Evolutionary conservation across 2,888 invertebrate species (phyloP).

Genomic region (Apamea sordens): DNA sequence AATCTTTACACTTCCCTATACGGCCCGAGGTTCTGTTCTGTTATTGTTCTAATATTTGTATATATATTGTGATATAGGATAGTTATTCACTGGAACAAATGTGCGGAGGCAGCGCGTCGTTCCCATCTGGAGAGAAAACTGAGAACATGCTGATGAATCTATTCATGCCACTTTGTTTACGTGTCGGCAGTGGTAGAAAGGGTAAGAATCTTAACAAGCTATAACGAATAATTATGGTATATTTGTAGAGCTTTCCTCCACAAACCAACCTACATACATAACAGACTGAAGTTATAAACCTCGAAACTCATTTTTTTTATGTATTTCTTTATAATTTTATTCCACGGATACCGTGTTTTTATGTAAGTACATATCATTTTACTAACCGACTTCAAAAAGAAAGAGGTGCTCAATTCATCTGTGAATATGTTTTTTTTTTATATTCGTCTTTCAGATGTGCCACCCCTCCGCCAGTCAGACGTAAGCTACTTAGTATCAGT

Average conservation of each 20-base stretch:
- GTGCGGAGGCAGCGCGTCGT: conserved; percentile 97
- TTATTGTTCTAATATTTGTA: not conserved
- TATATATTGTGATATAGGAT: conserved; percentile 87
- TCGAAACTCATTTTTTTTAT: not conserved
- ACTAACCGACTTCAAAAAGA: not conserved
- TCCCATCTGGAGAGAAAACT: conserved; percentile 97
- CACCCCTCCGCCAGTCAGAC: conserved; percentile 96
- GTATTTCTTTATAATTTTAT: not conserved
- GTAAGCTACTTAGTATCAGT: conserved; percentile 97
- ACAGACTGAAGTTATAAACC: not conserved
- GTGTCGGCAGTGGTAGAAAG: conserved; percentile 98
- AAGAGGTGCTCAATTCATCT: not conserved
- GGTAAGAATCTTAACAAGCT: conserved; percentile 88
- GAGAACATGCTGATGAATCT: conserved; percentile 99
- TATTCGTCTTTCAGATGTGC: conserved; percentile 92
- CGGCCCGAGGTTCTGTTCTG: not conserved
- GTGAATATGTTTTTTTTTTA: not conserved
- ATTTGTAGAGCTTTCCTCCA: not conserved
- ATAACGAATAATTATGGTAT: not conserved
- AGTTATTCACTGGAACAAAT: conserved; percentile 98
- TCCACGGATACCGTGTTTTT: not conserved
- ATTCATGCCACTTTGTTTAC: conserved; percentile 98
- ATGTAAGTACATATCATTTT: not conserved
- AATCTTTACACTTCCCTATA: not conserved
- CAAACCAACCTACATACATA: not conserved